Base-by-base conservation (phyloP, 2,888 invertebrate genomes). In the Epirrhoe tristata region DNA sequence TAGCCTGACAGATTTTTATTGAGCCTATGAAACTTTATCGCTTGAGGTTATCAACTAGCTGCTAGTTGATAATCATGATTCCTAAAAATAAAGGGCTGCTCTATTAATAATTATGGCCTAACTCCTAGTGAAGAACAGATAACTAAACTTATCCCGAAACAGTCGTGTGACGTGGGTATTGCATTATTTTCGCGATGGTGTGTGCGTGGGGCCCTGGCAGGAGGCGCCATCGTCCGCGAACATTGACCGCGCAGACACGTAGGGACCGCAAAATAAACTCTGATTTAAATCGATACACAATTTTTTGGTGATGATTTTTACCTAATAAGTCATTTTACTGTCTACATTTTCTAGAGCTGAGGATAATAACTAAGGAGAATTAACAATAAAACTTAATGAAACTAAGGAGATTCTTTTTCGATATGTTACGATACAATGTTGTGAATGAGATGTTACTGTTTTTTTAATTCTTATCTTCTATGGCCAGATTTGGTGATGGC, bases 171-270 rank as follows among this genome's bases (percentile, higher is more conserved):
- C 70, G 72, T 73, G 69, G 74, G 75, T 77, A 73, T 74, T 86
- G 88, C 85, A 87, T 86, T 88, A 89, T 90, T 87, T 89, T 86
- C 84, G 88, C 89, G 81, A 83, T 80, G 80, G 77, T 80, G 76
- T 76, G 79, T 78, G 83, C 81, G 83, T 84, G 90, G 79, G 88
- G 88, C 89, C 87, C 83, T 80, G 60, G 68, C 75, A 80, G 82
- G 83, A 59, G 78, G 76, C 68, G 50, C 71, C 75, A 77, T 70
- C 75, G 78, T 77, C 72, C 73, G 74, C 84, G 91, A 83, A 75
- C 91, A 76, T 87, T 91, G 91, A 91, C 90, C 90, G 91, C 84
- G 76, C 77, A 73, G 65, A 74, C 71, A 63, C 66, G 76, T 76
- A 79, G 71, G 60, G 77, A 73, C 79, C 75, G 73, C 78, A 75